Conservation (phyloP, 2,113 vertebrate genomes). For the Dascyllus trimaculatus region DNA sequence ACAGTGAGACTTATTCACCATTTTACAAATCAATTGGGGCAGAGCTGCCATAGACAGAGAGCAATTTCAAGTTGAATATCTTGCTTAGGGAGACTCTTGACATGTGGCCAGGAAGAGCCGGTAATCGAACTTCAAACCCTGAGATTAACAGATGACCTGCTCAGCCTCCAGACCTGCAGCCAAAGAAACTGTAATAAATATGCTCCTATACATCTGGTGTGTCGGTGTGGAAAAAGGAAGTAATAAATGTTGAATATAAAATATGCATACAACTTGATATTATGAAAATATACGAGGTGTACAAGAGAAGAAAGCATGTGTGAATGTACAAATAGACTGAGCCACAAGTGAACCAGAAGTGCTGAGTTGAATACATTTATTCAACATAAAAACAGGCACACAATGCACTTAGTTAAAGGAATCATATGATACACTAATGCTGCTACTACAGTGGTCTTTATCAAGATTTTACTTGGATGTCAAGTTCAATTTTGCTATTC, state of each 20-base stretch:
- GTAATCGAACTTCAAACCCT: not conserved
- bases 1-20: not conserved
- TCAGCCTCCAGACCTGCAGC: not conserved
- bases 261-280: not conserved
- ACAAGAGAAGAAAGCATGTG: not conserved
- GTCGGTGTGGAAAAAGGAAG: not conserved
- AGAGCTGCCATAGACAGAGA: not conserved
- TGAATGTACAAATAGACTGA: too few species aligned
- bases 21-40: not conserved
- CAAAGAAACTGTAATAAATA: constrained; percentile 7
- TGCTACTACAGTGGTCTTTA: not conserved
- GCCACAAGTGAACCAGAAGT: too few species aligned
- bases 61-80: not conserved
- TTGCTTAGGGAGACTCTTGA: not conserved
- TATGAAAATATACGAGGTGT: not conserved
- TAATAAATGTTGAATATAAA: not conserved
- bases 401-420: not conserved
- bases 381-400: not conserved
- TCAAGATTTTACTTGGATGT: not conserved
- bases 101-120: not conserved
- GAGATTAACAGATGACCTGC: constrained; percentile 3
- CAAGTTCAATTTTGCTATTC: not conserved
- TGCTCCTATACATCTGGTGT: not conserved
- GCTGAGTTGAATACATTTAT: too few species aligned
- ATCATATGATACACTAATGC: not conserved